phyloP scores from a whole-genome alignment of 2,888 invertebrate species.

The Phyllotreta cruciferae region DNA sequence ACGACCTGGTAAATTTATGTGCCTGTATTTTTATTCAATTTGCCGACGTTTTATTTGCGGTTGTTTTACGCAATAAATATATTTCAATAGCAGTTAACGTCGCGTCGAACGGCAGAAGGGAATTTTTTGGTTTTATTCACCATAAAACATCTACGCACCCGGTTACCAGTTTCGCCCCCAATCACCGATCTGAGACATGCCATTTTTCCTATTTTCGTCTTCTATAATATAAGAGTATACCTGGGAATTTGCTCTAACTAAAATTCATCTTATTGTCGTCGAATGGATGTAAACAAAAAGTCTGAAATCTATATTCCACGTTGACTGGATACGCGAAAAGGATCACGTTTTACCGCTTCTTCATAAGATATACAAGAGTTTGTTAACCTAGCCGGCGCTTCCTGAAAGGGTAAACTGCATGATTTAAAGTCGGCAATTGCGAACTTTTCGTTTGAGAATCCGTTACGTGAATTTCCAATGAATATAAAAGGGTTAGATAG shows the following conservation, averaged over 20 bases:
- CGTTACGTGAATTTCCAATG: conserved; percentile 29
- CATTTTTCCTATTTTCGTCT: too few relatives aligned
- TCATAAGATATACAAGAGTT: conserved; percentile 30
- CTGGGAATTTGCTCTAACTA: too few relatives aligned
- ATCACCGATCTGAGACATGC: too few relatives aligned
- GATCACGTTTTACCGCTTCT: conserved; percentile 20
- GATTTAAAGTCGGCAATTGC: conserved; percentile 29
- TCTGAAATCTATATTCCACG: not conserved
- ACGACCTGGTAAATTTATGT: conserved; percentile 32
- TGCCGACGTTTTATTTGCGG: conserved; percentile 32
- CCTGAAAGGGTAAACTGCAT: conserved; percentile 28
- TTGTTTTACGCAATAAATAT: conserved; percentile 34
- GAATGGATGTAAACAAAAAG: too few relatives aligned
- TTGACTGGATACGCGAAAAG: conserved; percentile 20
- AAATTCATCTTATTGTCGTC: too few relatives aligned
- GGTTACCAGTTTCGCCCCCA: too few relatives aligned
- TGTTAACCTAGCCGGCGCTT: conserved; percentile 24
- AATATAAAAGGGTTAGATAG: conserved; percentile 24
- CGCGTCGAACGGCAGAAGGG: conserved; percentile 18
- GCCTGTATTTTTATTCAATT: conserved; percentile 35
- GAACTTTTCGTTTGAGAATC: conserved; percentile 29
- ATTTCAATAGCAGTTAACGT: conserved; percentile 36
- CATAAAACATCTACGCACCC: conserved; percentile 8
- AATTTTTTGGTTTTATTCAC: conserved; percentile 8
- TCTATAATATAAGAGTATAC: too few relatives aligned